Conservation (phyloP, 2,888 invertebrate genomes). For the Nineta flava region DNA sequence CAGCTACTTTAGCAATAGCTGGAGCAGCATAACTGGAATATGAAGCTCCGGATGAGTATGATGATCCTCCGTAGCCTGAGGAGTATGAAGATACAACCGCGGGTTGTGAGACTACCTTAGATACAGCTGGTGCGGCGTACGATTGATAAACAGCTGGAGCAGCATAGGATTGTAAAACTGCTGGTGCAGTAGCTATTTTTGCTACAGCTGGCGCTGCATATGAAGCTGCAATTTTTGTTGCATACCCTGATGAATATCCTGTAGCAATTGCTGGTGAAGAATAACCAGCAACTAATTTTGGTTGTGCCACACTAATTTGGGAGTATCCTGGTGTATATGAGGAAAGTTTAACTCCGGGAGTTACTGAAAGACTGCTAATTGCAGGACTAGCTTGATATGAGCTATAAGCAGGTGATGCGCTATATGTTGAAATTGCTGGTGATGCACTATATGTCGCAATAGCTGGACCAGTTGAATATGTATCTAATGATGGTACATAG, state of each 20-base stretch:
- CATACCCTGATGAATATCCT: conserved; percentile 6
- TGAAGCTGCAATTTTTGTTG: conserved; percentile 19
- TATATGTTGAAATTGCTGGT: conserved; percentile 9
- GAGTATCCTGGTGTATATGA: conserved; percentile 4
- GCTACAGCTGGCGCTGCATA: conserved; percentile 9
- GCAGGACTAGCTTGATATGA: conserved; percentile 23
- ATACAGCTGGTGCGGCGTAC: conserved; percentile 8
- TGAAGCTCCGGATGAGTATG: conserved; percentile 2
- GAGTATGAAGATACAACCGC: conserved; percentile 8
- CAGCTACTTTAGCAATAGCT: conserved; percentile 12
- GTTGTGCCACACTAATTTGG: neutral
- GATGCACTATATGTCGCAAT: conserved; percentile 10
- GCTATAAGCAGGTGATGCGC: conserved; percentile 12
- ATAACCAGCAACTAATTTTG: conserved; percentile 2
- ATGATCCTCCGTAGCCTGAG: conserved; percentile 6
- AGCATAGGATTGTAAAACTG: conserved; percentile 6
- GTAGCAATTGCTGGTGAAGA: conserved; percentile 13
- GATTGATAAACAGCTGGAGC: conserved; percentile 14
- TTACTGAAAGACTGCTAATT: conserved; percentile 25
- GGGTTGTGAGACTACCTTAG: conserved; percentile 6
- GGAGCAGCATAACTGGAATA: conserved; percentile 20
- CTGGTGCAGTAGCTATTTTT: conserved; percentile 14
- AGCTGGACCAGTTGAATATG: conserved; percentile 15
- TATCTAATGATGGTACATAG: conserved; percentile 10
- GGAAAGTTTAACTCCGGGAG: conserved; percentile 13